A percentile compares a stretch with the other conserved stretches of the same genome.
Evolutionary conservation across 1,140 invertebrate species (phyloP).

Genomic region (Hyphantria cunea): DNA sequence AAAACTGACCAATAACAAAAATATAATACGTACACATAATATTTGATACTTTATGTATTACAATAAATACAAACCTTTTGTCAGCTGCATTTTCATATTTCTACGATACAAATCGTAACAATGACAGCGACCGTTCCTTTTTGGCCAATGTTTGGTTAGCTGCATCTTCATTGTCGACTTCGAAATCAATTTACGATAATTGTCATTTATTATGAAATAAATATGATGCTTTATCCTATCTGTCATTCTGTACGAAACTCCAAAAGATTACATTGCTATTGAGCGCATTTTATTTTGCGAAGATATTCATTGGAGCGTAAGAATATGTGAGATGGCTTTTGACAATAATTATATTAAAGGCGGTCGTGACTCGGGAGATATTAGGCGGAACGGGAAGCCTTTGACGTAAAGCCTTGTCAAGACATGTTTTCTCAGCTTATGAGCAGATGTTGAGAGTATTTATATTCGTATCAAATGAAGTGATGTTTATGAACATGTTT

Average conservation of each 20-base stretch:
- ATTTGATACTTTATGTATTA: slow-evolving; percentile 63
- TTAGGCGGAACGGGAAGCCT: slow-evolving; percentile 64
- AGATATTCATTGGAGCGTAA: slow-evolving; percentile 59
- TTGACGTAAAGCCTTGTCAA: slow-evolving; percentile 58
- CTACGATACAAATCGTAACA: slow-evolving; percentile 28
- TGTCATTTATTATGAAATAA: slow-evolving; percentile 82
- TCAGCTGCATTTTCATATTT: slow-evolving; percentile 31
- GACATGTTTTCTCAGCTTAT: slow-evolving; percentile 75
- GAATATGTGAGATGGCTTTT: slow-evolving; percentile 57
- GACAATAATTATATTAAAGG: slow-evolving; percentile 74
- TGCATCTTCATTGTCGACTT: slow-evolving; percentile 62
- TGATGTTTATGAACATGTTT: slow-evolving; percentile 31
- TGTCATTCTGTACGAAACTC: slow-evolving; percentile 54
- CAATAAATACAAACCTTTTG: slow-evolving; percentile 55
- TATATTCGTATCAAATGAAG: slow-evolving; percentile 43
- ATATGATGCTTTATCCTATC: slow-evolving; percentile 73
- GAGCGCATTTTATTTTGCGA: slow-evolving; percentile 65
- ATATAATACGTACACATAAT: slow-evolving; percentile 50
- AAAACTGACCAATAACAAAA: slow-evolving; percentile 35
- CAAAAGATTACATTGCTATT: slow-evolving; percentile 56
- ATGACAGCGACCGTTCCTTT: slow-evolving; percentile 59
- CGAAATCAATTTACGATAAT: slow-evolving; percentile 79
- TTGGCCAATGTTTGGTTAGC: slow-evolving; percentile 80
- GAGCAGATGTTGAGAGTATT: slow-evolving; percentile 61
- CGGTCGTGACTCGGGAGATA: slow-evolving; percentile 57